Percentiles rank a stretch among this genome's conserved stretches.
Conservation (phyloP, 2,113 vertebrate genomes). For the Neogale vison region DNA sequence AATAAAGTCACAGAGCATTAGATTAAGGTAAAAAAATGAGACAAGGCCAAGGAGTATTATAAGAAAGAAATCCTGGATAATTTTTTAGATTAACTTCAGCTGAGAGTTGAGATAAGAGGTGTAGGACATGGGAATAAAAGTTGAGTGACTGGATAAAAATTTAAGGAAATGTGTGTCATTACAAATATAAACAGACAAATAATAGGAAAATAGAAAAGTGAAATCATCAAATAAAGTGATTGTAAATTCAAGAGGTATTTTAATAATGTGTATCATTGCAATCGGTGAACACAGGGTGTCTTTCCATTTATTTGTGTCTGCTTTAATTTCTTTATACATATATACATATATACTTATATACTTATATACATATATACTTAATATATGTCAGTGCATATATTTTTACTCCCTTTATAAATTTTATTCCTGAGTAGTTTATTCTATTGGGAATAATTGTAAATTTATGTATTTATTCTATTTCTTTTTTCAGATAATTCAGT, state of each 20-base stretch:
- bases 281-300: not conserved
- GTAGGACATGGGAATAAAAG: not conserved
- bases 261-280: not conserved
- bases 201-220: not conserved
- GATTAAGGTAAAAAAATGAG: conserved; percentile 54
- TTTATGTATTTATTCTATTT: not conserved
- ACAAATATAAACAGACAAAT: not conserved
- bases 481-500: not conserved
- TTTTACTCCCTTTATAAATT: not conserved
- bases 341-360: too few species aligned
- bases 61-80: not conserved
- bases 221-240: not conserved
- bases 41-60: conserved; percentile 10
- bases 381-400: not conserved
- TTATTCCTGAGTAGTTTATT: not conserved
- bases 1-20: conserved; percentile 39
- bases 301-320: not conserved
- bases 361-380: too few species aligned
- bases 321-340: not conserved
- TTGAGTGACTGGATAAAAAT: not conserved
- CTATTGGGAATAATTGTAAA: not conserved
- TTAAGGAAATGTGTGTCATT: not conserved
- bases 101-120: not conserved
- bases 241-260: not conserved
- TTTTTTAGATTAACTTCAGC: not conserved